Base-by-base conservation (phyloP, 2,113 vertebrate genomes). In the Zosterops japonicus region DNA sequence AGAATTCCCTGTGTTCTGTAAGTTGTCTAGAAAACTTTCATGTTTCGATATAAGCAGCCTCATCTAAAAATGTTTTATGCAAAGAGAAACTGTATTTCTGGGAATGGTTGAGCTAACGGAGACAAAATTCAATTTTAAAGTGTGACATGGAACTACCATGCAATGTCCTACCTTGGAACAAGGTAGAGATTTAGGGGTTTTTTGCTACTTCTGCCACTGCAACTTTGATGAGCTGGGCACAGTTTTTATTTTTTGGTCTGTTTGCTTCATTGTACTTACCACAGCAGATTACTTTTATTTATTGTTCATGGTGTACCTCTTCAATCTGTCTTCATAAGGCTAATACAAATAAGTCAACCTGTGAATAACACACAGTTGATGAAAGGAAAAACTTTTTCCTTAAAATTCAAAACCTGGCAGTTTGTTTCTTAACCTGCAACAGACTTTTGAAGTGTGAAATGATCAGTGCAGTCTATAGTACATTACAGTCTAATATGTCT, bases 11-110 rank as follows among this genome's bases (percentile, higher is more conserved):
- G 1, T 14, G 31, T 74, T 11, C 35, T 21, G 9, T 33, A 24
- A 21, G 6, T 2, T 74, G 2, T n/a, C 33, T 35, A 25, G 15
- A 42, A 85, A 60, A 23, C 65, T 31, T 74, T 82, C 2, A 5
- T 28, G 3, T 74, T 77, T 56, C 33, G 69, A 12, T 8, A 42
- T 22, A 93, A 82, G 7, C 11, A 55, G 5, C 12, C 8, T 90
- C 28, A 59, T 22, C 2, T 19, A n/a, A 35, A 35, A 65, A 60
- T 7, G 6, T 52, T 79, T 68, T 71, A 41, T 49, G 46, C 35
- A 64, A 50, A 61, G 29, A 59, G 39, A 68, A 84, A 55, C 2
- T 12, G 15, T 16, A 31, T 8, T 36, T 0, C 0, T 41, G 23
- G 28, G 25, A 76, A 31, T 31, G 11, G 14, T 71, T 24, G n/a